Evolutionary conservation across 2,797 vertebrate species (phyloP).

Genomic region (Aeoliscus strigatus): DNA sequence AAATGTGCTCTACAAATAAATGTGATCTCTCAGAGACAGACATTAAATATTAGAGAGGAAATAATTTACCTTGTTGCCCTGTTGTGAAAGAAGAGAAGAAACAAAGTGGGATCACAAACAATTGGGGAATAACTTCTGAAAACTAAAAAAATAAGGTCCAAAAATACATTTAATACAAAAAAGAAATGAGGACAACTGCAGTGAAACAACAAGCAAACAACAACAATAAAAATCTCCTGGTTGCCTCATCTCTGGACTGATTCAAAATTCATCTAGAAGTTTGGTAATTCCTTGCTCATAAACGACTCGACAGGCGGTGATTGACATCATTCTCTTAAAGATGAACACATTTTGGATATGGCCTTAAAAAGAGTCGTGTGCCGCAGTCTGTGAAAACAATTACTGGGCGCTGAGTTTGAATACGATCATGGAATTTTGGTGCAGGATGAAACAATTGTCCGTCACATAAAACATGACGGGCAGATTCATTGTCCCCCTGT

Average conservation of each 20-base stretch:
- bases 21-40: too few relatives aligned
- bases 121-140: constrained; percentile 29
- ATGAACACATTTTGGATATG: constrained; percentile 48
- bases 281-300: constrained; percentile 54
- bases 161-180: too few relatives aligned
- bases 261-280: constrained; percentile 51
- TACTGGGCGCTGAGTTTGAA: constrained; percentile 39
- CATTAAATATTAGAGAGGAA: constrained; percentile 39
- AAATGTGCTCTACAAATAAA: too few relatives aligned
- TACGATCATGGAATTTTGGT: constrained; percentile 55
- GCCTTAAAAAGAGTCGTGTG: constrained; percentile 55
- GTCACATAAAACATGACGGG: constrained; percentile 61
- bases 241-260: not conserved
- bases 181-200: too few relatives aligned
- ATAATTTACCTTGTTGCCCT: constrained; percentile 78
- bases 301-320: constrained; percentile 56
- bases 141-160: constrained; percentile 15
- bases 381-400: constrained; percentile 62
- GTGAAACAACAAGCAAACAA: too few relatives aligned
- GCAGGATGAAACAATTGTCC: constrained; percentile 59
- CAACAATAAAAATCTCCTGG: too few relatives aligned
- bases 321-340: constrained; percentile 53
- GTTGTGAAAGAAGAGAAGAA: constrained; percentile 44
- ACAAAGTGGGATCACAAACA: constrained; percentile 14
- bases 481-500: constrained; percentile 58